A percentile compares a stretch with the other conserved stretches of the same genome.
phyloP scores from a whole-genome alignment of 2,888 invertebrate species.

The Pecten maximus region DNA sequence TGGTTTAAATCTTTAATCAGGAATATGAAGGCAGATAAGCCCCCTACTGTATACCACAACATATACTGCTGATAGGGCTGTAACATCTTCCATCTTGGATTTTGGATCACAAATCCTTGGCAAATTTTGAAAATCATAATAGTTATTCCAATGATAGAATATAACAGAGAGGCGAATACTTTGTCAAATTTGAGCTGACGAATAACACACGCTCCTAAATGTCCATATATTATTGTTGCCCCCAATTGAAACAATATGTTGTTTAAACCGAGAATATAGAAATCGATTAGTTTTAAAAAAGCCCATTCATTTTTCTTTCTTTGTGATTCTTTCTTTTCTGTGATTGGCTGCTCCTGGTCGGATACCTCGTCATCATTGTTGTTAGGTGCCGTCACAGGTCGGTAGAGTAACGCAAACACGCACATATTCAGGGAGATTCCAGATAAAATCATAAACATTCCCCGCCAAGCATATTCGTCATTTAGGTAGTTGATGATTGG shows the following conservation, averaged over 20 bases:
- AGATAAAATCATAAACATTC: constrained; percentile 52
- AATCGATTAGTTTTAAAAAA: constrained; percentile 35
- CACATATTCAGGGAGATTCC: constrained; percentile 48
- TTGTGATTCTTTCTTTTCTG: constrained; percentile 2
- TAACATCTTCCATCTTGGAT: constrained; percentile 41
- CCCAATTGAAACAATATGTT: constrained; percentile 50
- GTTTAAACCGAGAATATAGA: constrained; percentile 47
- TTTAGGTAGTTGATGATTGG: constrained; percentile 48
- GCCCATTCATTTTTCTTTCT: constrained; percentile 41
- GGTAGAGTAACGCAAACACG: constrained; percentile 47
- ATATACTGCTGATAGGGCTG: constrained; percentile 50
- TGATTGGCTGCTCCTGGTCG: constrained; percentile 2
- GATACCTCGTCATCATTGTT: constrained; percentile 37
- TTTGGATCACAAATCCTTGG: constrained; percentile 45
- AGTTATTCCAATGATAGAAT: constrained; percentile 48
- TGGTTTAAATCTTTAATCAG: neutral
- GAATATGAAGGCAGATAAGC: constrained; percentile 41
- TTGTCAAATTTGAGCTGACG: constrained; percentile 38
- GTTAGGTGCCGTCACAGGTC: constrained; percentile 39
- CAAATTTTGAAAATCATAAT: constrained; percentile 44
- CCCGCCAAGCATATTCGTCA: constrained; percentile 49
- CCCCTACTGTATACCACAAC: constrained; percentile 45
- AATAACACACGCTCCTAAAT: constrained; percentile 48
- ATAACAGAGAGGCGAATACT: constrained; percentile 41
- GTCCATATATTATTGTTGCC: constrained; percentile 50